Percentiles rank a stretch among this genome's conserved stretches.
Conservation (phyloP, 35 echinoderm and acorn worm species). For the Acanthaster planci region DNA sequence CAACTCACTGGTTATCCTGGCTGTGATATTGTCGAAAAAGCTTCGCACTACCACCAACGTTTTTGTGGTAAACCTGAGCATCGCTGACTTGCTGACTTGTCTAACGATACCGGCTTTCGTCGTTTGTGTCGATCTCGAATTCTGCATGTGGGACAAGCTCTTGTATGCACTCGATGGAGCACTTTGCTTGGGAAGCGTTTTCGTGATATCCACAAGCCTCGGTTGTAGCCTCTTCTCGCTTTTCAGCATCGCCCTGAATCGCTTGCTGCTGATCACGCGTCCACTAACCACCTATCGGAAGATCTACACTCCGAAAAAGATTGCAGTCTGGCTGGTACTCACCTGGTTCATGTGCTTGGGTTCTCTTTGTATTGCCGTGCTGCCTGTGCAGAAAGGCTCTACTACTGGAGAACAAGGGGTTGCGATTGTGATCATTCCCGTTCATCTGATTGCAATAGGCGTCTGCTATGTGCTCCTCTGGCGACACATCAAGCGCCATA, state of each 20-base stretch:
- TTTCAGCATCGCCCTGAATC: conserved; percentile 49
- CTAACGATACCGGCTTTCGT: not conserved
- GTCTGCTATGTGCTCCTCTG: too few species aligned
- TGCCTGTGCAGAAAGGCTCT: too few species aligned
- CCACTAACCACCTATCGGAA: not conserved
- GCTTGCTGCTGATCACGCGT: conserved; percentile 57
- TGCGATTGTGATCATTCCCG: too few species aligned
- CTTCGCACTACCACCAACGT: conserved; percentile 18
- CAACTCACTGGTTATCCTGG: conserved; percentile 64
- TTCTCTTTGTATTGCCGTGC: too few species aligned
- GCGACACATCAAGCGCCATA: too few species aligned
- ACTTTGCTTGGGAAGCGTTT: too few species aligned
- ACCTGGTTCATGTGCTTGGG: conserved; percentile 62
- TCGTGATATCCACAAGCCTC: too few species aligned
- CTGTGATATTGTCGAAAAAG: not conserved
- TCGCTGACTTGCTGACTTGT: not conserved
- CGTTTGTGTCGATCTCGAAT: not conserved
- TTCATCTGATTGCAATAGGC: too few species aligned
- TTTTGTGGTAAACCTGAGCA: too few species aligned
- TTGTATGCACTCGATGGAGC: not conserved
- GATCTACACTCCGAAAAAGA: conserved; percentile 19
- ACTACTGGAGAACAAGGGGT: too few species aligned
- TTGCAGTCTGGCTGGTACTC: conserved; percentile 45
- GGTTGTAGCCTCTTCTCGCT: not conserved
- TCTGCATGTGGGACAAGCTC: not conserved